phyloP scores from a whole-genome alignment of 2,888 invertebrate species.

The Diarsia mendica region DNA sequence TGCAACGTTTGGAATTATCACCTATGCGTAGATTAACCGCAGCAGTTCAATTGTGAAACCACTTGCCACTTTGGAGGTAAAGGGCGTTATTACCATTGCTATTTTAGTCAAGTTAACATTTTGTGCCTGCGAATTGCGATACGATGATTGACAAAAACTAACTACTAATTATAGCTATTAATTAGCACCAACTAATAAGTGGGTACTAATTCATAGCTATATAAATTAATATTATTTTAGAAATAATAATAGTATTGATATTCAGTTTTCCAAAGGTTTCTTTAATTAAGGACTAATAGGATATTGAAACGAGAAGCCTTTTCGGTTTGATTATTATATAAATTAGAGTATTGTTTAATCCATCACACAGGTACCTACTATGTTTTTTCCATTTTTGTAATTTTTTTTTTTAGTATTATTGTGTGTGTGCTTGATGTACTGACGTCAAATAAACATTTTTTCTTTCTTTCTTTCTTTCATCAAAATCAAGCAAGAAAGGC shows the following conservation, averaged over 20 bases:
- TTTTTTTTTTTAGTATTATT: no score
- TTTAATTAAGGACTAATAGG: neutral
- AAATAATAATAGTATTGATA: neutral
- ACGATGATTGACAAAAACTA: no score
- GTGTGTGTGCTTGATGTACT: no score
- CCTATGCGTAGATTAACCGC: neutral
- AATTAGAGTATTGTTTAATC: neutral
- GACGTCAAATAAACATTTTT: no score
- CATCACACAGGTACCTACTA: no score
- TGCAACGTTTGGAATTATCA: neutral
- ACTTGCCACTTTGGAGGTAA: neutral
- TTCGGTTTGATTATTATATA: neutral
- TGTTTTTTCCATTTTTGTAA: no score
- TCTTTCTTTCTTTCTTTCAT: no score
- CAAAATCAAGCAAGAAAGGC: neutral
- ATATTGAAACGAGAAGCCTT: conserved; percentile 21
- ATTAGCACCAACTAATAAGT: no score
- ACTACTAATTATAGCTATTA: no score
- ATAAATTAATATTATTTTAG: neutral
- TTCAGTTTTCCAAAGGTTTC: conserved; percentile 5
- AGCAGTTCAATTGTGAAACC: conserved; percentile 17
- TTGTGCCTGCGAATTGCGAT: no score
- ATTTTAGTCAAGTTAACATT: no score
- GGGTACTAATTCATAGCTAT: no score
- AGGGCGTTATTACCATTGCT: conserved; percentile 1